Evolutionary conservation across 2,113 vertebrate species (phyloP), one percentile per base, ranked within the genome.

Genomic region (Gorsachius goisagi): DNA sequence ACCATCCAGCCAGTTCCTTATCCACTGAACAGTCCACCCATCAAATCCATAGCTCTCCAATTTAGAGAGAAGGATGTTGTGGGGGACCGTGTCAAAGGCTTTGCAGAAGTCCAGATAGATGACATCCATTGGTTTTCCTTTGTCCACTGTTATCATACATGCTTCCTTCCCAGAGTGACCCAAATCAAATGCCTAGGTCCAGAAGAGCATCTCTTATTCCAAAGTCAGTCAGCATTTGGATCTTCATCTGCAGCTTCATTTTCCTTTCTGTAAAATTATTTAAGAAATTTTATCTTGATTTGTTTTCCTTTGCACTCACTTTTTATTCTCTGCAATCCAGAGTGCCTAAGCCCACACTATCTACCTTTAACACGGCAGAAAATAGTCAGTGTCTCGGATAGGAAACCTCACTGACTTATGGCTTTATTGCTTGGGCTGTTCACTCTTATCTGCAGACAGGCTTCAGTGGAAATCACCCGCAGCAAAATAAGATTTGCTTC

Each of bases 331-430:
- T 73, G 8, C 68, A 72, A 35, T 60, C 6, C n/a, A 39, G 15
- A 12, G 2, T 41, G 9, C 9, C 7, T 60, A 39, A 58, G 5
- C 11, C 28, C 2, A 5, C 15, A 12, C 11, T 62, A 17, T 0
- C 1, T 41, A 10, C 8, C 17, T 87, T 53, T 58, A 58, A 66
- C 22, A 73, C 15, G 58, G 4, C 37, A 77, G 35, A 84, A 91
- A 27, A 44, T 35, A 49, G 2, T 39, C n/a, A 11, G 1, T 81
- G 8, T 63, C 24, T n/a, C 44, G 6, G 28, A 3, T 23, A 81
- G 39, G 47, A 72, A 58, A 11, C 9, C 2, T 87, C 24, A 33
- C 9, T 62, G 33, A 26, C 16, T 71, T 49, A 26, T 0, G 2
- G 13, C 21, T 84, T 64, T 58, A 39, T 53, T 77, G 5, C 53